Evolutionary conservation across 2,113 vertebrate species (phyloP), one percentile per base, ranked within the genome.

Genomic region (Balaenoptera acutorostrata): DNA sequence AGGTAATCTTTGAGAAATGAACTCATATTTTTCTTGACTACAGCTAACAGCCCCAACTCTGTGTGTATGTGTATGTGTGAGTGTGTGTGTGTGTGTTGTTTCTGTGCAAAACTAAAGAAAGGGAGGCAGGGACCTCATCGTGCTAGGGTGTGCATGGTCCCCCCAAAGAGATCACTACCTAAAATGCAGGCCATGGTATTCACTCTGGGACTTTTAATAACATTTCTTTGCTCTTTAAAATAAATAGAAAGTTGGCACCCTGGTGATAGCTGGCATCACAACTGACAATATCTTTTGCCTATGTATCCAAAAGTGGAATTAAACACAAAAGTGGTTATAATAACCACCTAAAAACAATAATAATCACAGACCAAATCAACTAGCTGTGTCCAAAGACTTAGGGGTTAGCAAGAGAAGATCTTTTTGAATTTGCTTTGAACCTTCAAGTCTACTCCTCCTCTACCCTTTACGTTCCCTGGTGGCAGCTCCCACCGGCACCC

Each of bases 281-380:
- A 33, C 0, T 59, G 49, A 77, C 4, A 36, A 23, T 10, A 66
- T n/a, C 20, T 39, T 77, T 93, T 59, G 77, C 52, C 44, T 49
- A 8, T 33, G 7, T 25, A 52, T 89, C 71, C 78, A 91, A 44
- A 90, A 90, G 57, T 75, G 46, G 64, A 92, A 64, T 59, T 87
- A 84, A 90, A 96, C 39, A 93, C 59, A 72, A 88, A 94, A 85
- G 44, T 46, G 36, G 49, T 72, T 63, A 59, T 49, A 97, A 46
- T 44, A 74, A 90, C 41, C 18, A 94, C 44, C 55, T 90, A 25
- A 88, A 84, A 85, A 75, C 23, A 78, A 64, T 39, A 85, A 77
- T 59, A 29, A 95, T 59, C 57, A 77, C 41, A 78, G n/a, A 44
- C 64, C 86, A 85, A 93, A 81, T 33, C 80, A 82, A 66, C 15